Evolutionary conservation across 2,888 invertebrate species (phyloP), one percentile per base, ranked within the genome.

Genomic region (Morpho achilles): DNA sequence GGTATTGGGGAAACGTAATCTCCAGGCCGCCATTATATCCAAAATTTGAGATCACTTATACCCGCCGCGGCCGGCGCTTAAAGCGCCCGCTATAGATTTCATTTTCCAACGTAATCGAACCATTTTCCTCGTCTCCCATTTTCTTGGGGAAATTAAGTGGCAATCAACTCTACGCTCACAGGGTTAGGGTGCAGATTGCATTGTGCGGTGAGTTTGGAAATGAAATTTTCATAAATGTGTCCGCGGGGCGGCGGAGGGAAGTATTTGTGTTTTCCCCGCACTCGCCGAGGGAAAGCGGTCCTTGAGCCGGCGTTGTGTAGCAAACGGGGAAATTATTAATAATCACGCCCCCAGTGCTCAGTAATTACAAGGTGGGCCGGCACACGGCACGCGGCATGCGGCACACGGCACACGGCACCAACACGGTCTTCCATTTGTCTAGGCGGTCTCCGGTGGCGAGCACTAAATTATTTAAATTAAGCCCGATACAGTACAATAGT

Each of bases 211-310:
- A 72, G 79, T 80, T 87, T 84, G 81, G 80, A 87, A 89, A 91
- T 91, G 85, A 87, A 86, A 87, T 84, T 88, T 88, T 85, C 87
- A 88, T 87, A 88, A 88, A 82, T 82, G 82, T 79, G 73, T 66
- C 70, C 64, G 67, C 62, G 64, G 64, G 63, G 66, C 61, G 74
- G 71, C 63, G 63, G 61, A 43, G 67, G 60, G 65, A 66, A 67
- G 77, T 82, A 79, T 84, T 82, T 82, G 83, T 84, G 78, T 85
- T 80, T 81, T 79, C 82, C 80, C 82, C 77, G 77, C 76, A 75
- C 76, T 72, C 78, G 78, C 75, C 71, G 73, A 75, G 80, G 77
- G 81, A 75, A 77, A 69, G 76, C 77, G 78, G 71, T 61, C 77
- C 82, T 81, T 73, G 77, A 80, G 79, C 70, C 57, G 43, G 72